Base-by-base conservation (phyloP, 1,140 invertebrate genomes). In the Phenacoccus solenopsis region DNA sequence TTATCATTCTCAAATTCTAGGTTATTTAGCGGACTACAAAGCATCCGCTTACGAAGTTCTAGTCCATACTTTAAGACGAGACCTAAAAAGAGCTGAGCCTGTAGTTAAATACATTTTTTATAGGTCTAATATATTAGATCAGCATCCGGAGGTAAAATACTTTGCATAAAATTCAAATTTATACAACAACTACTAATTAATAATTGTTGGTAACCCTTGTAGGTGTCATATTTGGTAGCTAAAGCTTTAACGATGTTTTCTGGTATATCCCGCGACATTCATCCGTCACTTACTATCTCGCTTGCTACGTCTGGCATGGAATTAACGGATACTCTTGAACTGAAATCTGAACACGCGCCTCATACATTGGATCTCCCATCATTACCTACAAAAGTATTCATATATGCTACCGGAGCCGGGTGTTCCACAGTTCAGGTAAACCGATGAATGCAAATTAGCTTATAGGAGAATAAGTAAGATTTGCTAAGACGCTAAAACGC, bases 291-390 rank as follows among this genome's bases (percentile, higher is more conserved):
- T 9, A 85, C 84, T 1, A 81, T 86, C 5, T 86, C 85, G 0
- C 75, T 86, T 24, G 85, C 85, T 4, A 86, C 85, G 25, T 85
- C 84, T 0, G 84, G 84, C 1, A 86, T 86, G 85, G 85, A 86
- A 74, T 74, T 86, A 12, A 86, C 85, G 0, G 85, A 86, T 71
- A 86, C 85, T 4, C 72, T 86, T 13, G 83, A 85, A 73, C 76
- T 86, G 1, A 79, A 82, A 71, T 80, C 83, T 0, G 78, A 79
- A 24, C 81, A 81, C 68, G 78, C 80, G n/a, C 77, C 81, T 0
- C 78, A 84, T 49, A 77, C 78, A 0, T 76, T 86, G 10, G 82
- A 84, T 72, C 75, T 86, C 12, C 85, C 85, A 0, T 84, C 83
- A 5, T 74, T 86, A 28, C 84, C 84, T 0, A 86, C 84, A 7